phyloP scores from a whole-genome alignment of 2,888 invertebrate species.

The Drosophila demipolita region DNA sequence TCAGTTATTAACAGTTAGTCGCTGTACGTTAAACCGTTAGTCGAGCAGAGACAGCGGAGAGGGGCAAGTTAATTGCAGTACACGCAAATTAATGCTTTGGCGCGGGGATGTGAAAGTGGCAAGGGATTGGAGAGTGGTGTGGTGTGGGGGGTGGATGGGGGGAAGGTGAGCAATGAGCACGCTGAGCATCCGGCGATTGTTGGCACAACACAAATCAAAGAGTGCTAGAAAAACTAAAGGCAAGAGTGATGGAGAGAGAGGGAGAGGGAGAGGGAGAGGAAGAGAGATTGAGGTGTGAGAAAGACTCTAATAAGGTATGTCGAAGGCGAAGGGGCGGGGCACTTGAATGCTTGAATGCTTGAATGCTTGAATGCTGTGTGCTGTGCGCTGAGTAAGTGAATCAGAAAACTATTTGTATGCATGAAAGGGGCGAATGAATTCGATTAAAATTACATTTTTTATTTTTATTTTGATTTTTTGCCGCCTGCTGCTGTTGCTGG shows the following conservation, averaged over 20 bases:
- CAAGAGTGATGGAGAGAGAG: background rate
- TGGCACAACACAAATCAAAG: constrained; percentile 82
- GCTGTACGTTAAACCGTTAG: background rate
- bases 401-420: constrained; percentile 64
- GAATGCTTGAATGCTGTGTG: constrained; percentile 20
- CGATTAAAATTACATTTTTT: constrained; percentile 79
- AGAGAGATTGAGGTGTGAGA: constrained; percentile 3
- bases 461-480: constrained; percentile 43
- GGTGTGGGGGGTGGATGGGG: background rate
- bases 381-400: constrained; percentile 23
- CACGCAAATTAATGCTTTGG: constrained; percentile 64
- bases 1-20: constrained; percentile 8
- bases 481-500: constrained; percentile 54
- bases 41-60: constrained; percentile 10
- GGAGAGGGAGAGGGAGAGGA: background rate
- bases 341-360: constrained; percentile 38
- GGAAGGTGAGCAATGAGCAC: constrained; percentile 33
- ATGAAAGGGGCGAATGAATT: constrained; percentile 72
- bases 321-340: constrained; percentile 30
- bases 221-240: constrained; percentile 11
- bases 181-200: constrained; percentile 74
- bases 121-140: background rate
- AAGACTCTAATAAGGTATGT: constrained; percentile 68
- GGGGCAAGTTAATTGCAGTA: constrained; percentile 68
- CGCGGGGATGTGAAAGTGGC: background rate